Evolutionary conservation across 1,140 invertebrate genomes (phyloP), one percentile per base, ranked within the genome.

Genomic region (Hylaeus anthracinus): DNA sequence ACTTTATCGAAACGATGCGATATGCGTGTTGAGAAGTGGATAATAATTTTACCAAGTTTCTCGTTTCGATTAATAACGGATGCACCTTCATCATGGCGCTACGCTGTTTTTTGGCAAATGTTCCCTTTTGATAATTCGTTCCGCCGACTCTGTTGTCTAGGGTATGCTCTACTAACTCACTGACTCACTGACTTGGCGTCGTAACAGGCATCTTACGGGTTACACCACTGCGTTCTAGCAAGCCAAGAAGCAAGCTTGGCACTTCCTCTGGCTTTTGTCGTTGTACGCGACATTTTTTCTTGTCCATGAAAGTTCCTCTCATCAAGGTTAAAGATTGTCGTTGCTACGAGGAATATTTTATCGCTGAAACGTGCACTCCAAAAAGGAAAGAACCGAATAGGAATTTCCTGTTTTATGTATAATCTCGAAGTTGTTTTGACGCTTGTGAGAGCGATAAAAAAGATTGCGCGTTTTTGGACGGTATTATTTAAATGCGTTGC

Each of bases 151-250:
- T 69, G 72, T 74, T 51, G 74, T 45, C 73, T 41, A 55, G 14
- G 51, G 14, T 72, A 82, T 72, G 79, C 79, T 84, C 71, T 73
- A 78, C 72, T 77, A 82, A 85, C 55, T 85, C 58, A 82, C 77
- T 85, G 86, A 83, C 78, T 87, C 75, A 88, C 58, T 69, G 45
- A 67, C 15, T 83, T 87, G 82, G 86, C 82, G 43, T 63, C 10
- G 64, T 73, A 82, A 81, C 86, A 86, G 69, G 5, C 55, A 41
- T 37, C 72, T 77, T 71, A 77, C 51, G 67, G 56, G 48, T 53
- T 60, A 48, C 67, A 45, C 45, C 67, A 56, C 61, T 26, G 53
- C 37, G 37, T 72, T 64, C 43, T 71, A 70, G 43, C 51, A 37
- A 53, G 51, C 39, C 45, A 67, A 51, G 14, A n/a, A 53, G 71